Percentiles rank a stretch among this genome's conserved stretches.
phyloP scores from a whole-genome alignment of 2,797 vertebrate genomes.

The Danio kyathit region DNA sequence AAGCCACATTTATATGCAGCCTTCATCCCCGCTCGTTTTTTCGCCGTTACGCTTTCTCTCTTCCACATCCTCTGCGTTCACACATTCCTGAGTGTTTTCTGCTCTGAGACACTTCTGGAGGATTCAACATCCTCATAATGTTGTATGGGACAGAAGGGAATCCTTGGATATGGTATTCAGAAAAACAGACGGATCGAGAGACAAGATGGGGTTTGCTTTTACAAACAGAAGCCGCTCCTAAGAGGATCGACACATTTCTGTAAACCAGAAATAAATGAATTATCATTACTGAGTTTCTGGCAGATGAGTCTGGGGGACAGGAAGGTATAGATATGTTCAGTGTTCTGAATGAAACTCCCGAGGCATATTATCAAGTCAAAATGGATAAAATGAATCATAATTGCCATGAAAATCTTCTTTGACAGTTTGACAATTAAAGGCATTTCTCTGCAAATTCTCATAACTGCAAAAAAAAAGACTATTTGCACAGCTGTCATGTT shows the following conservation, averaged over 20 bases:
- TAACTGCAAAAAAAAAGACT: too few species aligned
- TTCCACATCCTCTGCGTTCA: constrained; percentile 72
- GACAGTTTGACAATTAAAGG: background rate
- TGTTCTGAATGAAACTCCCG: background rate
- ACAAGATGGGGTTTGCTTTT: constrained; percentile 47
- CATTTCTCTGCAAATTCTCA: background rate
- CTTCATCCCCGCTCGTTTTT: background rate
- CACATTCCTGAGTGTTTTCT: constrained; percentile 62
- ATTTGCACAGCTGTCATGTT: too few species aligned
- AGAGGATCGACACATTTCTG: constrained; percentile 58
- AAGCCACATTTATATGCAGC: constrained; percentile 46
- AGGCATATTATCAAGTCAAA: background rate
- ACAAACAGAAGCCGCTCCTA: constrained; percentile 48
- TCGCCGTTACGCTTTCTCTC: background rate
- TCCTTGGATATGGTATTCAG: constrained; percentile 33
- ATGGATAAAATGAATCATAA: background rate
- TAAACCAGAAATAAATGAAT: constrained; percentile 62
- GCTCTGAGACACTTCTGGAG: constrained; percentile 67
- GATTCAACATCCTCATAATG: constrained; percentile 65
- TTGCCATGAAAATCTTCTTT: background rate
- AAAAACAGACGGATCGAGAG: constrained; percentile 16
- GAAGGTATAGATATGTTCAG: background rate
- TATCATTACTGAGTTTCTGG: constrained; percentile 33
- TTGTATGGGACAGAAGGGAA: constrained; percentile 47
- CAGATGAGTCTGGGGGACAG: background rate